Base-by-base conservation (phyloP, 2,797 vertebrate genomes). In the Ammospiza maritima region DNA sequence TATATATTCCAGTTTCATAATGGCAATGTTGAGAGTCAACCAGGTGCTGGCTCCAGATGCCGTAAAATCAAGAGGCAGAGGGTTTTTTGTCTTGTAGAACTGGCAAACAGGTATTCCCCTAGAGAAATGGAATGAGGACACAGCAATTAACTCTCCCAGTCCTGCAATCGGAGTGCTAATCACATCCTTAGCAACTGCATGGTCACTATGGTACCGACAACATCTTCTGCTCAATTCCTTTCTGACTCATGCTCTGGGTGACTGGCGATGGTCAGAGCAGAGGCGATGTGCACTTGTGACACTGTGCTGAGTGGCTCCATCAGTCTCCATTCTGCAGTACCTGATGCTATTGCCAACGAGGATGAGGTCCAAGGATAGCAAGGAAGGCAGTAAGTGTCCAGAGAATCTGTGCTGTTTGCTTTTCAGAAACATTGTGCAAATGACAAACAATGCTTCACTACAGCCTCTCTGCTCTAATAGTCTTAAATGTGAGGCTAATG, bases 161-260 rank as follows among this genome's bases (percentile, higher is more conserved):
- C 80, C 94, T 94, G 96, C 91, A 95, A 90, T 92, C 34, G 5
- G 58, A 94, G 93, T 93, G 93, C 94, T 97, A 97, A 97, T 97
- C 96, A 96, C 96, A 97, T 96, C 97, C 98, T 97, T 98, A 98
- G 97, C 97, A 98, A 98, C 97, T 82, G 77, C 78, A 34, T 66
- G 72, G 93, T 97, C 95, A 67, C 97, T 94, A 96, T 71, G 94
- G 90, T 19, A 93, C 71, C 9, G 1, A 88, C 70, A 94, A 70
- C 84, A 83, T 88, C 94, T 93, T 67, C 61, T 81, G 91, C 77
- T 93, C 54, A 96, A 95, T 92, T 85, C 88, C 89, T 93, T 92
- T 94, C 85, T 80, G 77, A 93, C 79, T 88, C 76, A 64, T 57
- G 66, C 45, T 71, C 61, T 69, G 36, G 36, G 65, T 83, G 85